Percentiles rank a stretch among this genome's conserved stretches.
phyloP scores from a whole-genome alignment of 2,888 invertebrate species.

The Pheosia tremula region DNA sequence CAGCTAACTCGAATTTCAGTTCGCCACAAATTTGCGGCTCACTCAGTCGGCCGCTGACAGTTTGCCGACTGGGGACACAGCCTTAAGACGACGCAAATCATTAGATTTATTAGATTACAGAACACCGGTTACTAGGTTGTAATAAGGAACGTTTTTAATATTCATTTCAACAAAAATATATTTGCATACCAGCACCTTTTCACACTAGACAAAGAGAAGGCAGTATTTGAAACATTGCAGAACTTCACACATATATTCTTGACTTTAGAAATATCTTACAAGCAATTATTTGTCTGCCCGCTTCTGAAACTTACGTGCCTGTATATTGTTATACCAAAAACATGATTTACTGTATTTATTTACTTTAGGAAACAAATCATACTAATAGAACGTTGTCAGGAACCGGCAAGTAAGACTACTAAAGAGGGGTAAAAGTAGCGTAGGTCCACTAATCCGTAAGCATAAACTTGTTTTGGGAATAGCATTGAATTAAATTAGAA shows the following conservation, averaged over 20 bases:
- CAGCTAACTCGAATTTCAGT: too few relatives aligned
- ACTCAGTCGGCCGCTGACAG: too few relatives aligned
- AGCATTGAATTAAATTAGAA: conserved; percentile 12
- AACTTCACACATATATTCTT: background rate
- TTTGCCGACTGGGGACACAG: too few relatives aligned
- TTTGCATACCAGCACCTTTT: too few relatives aligned
- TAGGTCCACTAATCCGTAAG: conserved; percentile 1
- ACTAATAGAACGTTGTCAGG: conserved; percentile 5
- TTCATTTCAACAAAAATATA: background rate
- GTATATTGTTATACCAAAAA: background rate
- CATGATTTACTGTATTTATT: background rate
- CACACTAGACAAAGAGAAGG: too few relatives aligned
- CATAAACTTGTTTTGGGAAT: conserved; percentile 10
- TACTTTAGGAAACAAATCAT: conserved; percentile 11
- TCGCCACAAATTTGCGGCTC: too few relatives aligned
- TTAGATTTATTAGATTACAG: conserved; percentile 8
- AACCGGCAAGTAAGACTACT: background rate
- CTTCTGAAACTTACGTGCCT: background rate
- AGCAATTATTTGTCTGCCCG: background rate
- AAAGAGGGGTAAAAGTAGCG: conserved; percentile 7
- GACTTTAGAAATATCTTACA: background rate
- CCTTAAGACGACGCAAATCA: conserved; percentile 10
- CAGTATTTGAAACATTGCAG: too few relatives aligned
- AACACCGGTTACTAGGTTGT: conserved; percentile 15
- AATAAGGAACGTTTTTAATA: conserved; percentile 9